Evolutionary conservation across 1,140 invertebrate species (phyloP), one percentile per base, ranked within the genome.

Genomic region (Eriosoma lanigerum): DNA sequence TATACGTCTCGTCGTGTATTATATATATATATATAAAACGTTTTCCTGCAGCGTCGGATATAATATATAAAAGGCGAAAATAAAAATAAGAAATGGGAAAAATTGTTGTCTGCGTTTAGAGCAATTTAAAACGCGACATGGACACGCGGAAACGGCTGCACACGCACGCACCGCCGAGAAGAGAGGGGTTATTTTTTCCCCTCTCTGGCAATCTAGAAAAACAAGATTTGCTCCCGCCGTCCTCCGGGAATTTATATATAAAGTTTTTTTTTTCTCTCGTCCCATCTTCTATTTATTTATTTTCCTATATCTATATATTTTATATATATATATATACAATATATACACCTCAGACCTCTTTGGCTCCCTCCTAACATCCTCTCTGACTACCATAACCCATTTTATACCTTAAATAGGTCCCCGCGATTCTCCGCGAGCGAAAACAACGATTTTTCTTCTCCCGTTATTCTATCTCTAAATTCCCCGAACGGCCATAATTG

Each of bases 71-170:
- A 29, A 24, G 72, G 32, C n/a, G 38, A 52, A 58, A 76, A 76
- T 62, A 62, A 78, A 78, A 62, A 48, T 78, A 78, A 78, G 38
- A 78, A 78, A 78, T 60, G 75, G 44, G 75, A 58, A 60, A 78
- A 78, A 78, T 78, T 60, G 75, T 78, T 78, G 75, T 78, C 75
- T 62, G 75, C 75, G 75, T 78, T 78, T 78, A 60, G 75, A 62
- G 75, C 75, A 78, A 78, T 78, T 78, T 78, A 78, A 78, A 78
- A 78, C 56, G 54, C 26, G 54, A 78, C 56, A 48, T 58, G 54
- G 75, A 62, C 75, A 46, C 56, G 72, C 72, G 50, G 29, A 32
- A 50, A 38, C 32, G 32, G 32, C n/a, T n/a, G n/a, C n/a, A n/a
- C n/a, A n/a, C n/a, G n/a, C 24, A 32, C 26, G 8, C 32, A 38